phyloP scores from a whole-genome alignment of 2,113 vertebrate species.

The Nettapus auritus region DNA sequence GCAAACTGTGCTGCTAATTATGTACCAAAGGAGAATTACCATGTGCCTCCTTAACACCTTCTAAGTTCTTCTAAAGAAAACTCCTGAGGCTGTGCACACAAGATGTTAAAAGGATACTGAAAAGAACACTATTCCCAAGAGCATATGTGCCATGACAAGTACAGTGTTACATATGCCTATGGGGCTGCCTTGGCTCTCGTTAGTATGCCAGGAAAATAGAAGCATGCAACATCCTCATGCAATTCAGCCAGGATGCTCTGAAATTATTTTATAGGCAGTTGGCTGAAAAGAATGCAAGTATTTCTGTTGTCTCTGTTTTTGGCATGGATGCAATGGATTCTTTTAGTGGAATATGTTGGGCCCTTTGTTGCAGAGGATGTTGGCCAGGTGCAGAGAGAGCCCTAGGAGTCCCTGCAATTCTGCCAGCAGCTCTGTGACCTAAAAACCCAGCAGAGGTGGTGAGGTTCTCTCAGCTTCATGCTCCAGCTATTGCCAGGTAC shows the following conservation, averaged over 20 bases:
- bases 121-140: not conserved
- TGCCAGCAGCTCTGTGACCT: not conserved
- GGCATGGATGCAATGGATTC: not conserved
- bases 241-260: not conserved
- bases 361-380: not conserved
- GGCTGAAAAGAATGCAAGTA: accelerated
- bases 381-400: not conserved
- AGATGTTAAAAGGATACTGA: not conserved
- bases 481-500: not conserved
- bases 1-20: not conserved
- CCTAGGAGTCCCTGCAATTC: not conserved
- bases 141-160: accelerated
- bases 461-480: not conserved
- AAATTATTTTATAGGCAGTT: not conserved
- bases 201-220: not conserved
- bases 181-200: not conserved
- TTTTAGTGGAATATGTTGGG: not conserved
- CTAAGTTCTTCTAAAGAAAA: not conserved
- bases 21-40: not conserved
- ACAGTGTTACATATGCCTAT: accelerated
- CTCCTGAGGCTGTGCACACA: not conserved
- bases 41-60: not conserved
- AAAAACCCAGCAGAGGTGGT: not conserved
- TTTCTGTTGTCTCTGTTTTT: not conserved
- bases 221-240: not conserved